Base-by-base conservation (phyloP, 2,797 vertebrate species). In the Podarcis siculus region DNA sequence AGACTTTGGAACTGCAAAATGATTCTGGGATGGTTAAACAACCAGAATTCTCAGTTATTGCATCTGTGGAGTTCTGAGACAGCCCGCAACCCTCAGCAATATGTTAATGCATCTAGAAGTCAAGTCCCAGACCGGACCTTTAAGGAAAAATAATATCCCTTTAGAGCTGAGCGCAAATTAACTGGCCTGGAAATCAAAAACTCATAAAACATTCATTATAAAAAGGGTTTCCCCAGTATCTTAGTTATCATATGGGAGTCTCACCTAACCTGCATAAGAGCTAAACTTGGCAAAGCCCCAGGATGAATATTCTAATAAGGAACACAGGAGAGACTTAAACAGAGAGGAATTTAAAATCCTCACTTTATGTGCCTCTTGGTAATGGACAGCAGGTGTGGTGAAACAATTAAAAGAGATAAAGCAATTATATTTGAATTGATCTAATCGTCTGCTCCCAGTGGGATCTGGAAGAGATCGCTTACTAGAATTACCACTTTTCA, bases 351-450 rank as follows among this genome's bases (percentile, higher is more conserved):
- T 93, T 85, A 19, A 87, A 80, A 27, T 2, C 83, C 93, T 94
- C 94, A 92, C 58, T 61, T 95, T 91, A 94, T 90, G 92, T 79
- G 87, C 89, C 89, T 92, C 94, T 93, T 92, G 91, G 71, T 19
- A 94, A 92, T 90, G 49, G 92, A 91, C 88, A 85, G 83, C 85
- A 19, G 32, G 83, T 90, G 85, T 69, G 78, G 78, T 82, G 84
- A 90, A 73, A 92, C 90, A 94, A 95, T 94, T 88, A 92, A 94
- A 95, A 93, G 87, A 95, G 92, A 95, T 91, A 96, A 96, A 97
- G 96, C 95, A 86, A 93, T 96, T 96, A 93, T 95, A 94, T 96
- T 96, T 95, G 95, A 95, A 96, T 96, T 94, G 96, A 97, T 96
- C 96, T 95, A 94, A 97, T 97, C 97, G 96, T 91, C 86, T 86